Conservation (phyloP, 2,888 invertebrate genomes). For the Neelides folsomi region DNA sequence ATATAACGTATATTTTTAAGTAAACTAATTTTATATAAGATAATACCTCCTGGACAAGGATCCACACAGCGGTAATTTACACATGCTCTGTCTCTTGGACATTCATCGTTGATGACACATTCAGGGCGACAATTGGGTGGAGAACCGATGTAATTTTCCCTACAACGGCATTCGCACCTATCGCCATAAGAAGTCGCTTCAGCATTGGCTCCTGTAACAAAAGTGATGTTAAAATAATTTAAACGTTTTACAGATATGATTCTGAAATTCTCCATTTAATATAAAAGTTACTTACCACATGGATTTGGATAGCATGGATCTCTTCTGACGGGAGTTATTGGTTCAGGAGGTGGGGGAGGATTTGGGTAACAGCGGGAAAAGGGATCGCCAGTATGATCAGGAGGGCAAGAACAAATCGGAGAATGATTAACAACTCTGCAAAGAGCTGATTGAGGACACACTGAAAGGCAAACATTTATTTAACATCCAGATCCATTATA, state of each 20-base stretch:
- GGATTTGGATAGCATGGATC: conserved; percentile 48
- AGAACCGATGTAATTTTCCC: conserved; percentile 48
- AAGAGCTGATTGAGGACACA: conserved; percentile 60
- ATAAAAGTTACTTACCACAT: no score
- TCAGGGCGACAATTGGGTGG: conserved; percentile 42
- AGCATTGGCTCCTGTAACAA: conserved; percentile 12
- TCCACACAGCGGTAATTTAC: conserved; percentile 46
- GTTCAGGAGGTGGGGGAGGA: conserved; percentile 30
- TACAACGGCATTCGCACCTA: conserved; percentile 43
- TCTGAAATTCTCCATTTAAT: no score
- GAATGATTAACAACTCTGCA: conserved; percentile 68
- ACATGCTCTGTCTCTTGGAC: conserved; percentile 55
- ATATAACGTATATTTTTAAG: no score
- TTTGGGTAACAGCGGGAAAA: conserved; percentile 34
- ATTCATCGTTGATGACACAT: conserved; percentile 43
- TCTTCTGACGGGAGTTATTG: conserved; percentile 23
- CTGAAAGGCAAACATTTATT: conserved; percentile 47
- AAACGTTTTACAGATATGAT: no score
- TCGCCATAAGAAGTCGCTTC: not conserved
- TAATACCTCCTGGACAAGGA: conserved; percentile 33
- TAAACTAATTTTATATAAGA: conserved; percentile 8
- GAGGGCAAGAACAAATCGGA: conserved; percentile 59
- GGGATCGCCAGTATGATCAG: conserved; percentile 44
- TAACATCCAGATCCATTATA: not conserved
- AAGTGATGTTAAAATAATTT: no score